Evolutionary conservation across 2,113 vertebrate genomes (phyloP).

Genomic region (Labeo catla): DNA sequence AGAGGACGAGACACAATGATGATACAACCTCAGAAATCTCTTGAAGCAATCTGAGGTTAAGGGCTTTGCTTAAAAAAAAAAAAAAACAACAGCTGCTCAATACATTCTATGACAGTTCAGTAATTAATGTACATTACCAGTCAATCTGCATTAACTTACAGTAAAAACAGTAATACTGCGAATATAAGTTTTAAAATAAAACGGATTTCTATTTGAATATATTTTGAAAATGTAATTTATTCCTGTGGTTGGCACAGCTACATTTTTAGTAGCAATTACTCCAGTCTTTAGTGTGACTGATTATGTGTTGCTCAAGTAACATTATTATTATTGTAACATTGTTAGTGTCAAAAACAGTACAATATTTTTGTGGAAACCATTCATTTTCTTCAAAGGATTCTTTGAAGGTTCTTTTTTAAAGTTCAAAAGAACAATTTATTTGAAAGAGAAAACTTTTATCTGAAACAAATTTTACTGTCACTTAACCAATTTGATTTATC

Average conservation of each 20-base stretch:
- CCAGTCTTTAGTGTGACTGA: background rate
- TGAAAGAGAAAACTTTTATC: no score
- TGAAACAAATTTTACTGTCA: no score
- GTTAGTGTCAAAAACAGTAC: no score
- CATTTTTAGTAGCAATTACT: background rate
- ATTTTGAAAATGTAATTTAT: background rate
- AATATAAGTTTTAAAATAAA: background rate
- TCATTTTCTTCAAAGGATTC: no score
- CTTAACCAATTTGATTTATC: background rate
- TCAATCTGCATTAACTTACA: background rate
- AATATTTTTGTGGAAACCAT: no score
- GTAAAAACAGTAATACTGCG: background rate
- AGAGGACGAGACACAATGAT: constrained; percentile 20
- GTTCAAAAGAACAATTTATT: no score
- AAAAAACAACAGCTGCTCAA: background rate
- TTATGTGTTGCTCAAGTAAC: background rate
- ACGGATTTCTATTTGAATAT: background rate
- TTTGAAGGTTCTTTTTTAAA: no score
- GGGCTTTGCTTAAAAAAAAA: constrained; percentile 3
- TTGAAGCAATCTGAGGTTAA: background rate
- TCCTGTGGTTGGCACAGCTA: background rate
- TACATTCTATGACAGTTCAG: background rate
- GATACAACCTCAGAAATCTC: background rate
- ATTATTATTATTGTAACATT: background rate
- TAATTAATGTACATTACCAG: background rate